phyloP scores from a whole-genome alignment of 1,140 invertebrate genomes.

The Drosophila fuyamai region DNA sequence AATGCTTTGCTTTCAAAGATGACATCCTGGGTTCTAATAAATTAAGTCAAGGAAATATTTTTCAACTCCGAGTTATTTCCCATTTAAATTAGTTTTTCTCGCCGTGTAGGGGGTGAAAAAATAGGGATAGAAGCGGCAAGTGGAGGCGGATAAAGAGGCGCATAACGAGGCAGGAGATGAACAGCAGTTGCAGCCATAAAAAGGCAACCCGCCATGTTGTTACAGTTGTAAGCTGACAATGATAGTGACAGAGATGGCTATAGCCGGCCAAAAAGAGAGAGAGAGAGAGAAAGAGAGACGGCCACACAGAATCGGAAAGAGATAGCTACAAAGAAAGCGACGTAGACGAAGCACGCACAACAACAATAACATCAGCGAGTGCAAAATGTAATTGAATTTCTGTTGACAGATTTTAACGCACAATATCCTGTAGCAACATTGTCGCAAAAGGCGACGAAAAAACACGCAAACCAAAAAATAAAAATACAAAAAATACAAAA shows the following conservation, averaged over 20 bases:
- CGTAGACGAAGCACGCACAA: conserved; percentile 21
- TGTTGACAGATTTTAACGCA: conserved; percentile 82
- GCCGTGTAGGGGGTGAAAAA: not conserved
- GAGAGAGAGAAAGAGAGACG: not conserved
- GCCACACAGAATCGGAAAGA: not conserved
- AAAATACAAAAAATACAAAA: conserved; percentile 10
- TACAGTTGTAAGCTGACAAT: conserved; percentile 54
- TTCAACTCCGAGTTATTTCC: too few relatives aligned
- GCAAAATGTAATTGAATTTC: conserved; percentile 79
- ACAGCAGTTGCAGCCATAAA: conserved; percentile 63
- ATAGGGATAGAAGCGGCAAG: not conserved
- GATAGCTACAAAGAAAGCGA: not conserved
- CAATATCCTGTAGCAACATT: conserved; percentile 76
- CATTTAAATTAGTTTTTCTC: not conserved
- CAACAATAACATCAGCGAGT: conserved; percentile 10
- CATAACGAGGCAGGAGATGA: conserved; percentile 37
- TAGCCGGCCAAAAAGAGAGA: not conserved
- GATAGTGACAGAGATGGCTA: conserved; percentile 21
- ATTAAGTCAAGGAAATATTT: too few relatives aligned
- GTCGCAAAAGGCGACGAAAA: conserved; percentile 43
- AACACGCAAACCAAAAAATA: conserved; percentile 13
- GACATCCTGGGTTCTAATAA: too few relatives aligned
- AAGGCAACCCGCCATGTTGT: conserved; percentile 54
- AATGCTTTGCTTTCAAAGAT: too few relatives aligned
- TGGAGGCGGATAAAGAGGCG: conserved; percentile 25